Evolutionary conservation across 2,888 invertebrate species (phyloP).

Genomic region (Cerastis leucographa): DNA sequence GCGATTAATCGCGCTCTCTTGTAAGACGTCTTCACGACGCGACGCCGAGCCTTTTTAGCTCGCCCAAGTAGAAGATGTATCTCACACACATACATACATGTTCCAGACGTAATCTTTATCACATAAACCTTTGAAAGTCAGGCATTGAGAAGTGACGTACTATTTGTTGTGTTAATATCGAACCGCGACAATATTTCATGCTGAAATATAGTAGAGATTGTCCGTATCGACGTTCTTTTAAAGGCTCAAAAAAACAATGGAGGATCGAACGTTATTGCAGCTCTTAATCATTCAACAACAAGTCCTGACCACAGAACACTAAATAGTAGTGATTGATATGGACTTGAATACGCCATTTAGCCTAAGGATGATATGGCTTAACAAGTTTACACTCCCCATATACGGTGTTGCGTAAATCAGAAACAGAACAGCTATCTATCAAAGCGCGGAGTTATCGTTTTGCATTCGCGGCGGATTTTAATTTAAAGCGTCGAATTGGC

Average conservation of each 20-base stretch:
- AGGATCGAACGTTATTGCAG: conserved; percentile 39
- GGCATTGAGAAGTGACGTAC: conserved; percentile 62
- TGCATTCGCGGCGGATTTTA: conserved; percentile 86
- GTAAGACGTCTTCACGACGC: conserved; percentile 63
- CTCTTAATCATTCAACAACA: conserved; percentile 43
- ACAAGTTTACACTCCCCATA: conserved; percentile 76
- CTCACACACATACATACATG: conserved; percentile 61
- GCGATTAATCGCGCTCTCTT: conserved; percentile 73
- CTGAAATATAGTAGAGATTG: conserved; percentile 55
- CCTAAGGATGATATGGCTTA: conserved; percentile 69
- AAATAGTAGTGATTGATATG: conserved; percentile 69
- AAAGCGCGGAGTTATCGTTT: conserved; percentile 82
- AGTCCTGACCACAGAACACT: conserved; percentile 53
- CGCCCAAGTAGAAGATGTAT: conserved; percentile 75
- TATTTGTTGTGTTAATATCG: conserved; percentile 66
- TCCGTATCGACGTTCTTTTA: conserved; percentile 55
- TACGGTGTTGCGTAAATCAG: conserved; percentile 84
- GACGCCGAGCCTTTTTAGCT: conserved; percentile 67
- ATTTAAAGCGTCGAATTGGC: conserved; percentile 90
- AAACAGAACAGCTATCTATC: conserved; percentile 84
- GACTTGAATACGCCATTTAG: conserved; percentile 61
- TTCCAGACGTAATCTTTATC: conserved; percentile 63
- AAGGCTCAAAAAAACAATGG: conserved; percentile 39
- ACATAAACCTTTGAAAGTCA: conserved; percentile 61
- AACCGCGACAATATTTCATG: conserved; percentile 56